phyloP scores from a whole-genome alignment of 2,888 invertebrate genomes.

The Cistogaster globosa region DNA sequence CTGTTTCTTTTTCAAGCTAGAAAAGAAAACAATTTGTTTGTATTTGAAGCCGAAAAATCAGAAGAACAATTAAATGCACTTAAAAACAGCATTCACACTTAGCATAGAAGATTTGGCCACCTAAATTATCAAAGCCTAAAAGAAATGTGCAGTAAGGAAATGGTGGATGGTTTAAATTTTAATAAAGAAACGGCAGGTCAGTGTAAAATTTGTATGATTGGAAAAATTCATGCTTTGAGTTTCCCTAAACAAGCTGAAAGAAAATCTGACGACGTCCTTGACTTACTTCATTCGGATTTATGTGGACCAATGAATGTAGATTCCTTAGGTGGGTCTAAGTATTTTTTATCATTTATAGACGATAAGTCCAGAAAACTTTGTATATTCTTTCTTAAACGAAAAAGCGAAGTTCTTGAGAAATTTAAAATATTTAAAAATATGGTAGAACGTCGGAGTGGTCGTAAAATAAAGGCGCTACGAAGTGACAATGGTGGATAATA shows the following conservation, averaged over 20 bases:
- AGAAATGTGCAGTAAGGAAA: background rate
- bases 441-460: constrained; percentile 48
- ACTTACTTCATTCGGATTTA: constrained; percentile 10
- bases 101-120: background rate
- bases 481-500: constrained; percentile 48
- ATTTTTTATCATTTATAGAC: background rate
- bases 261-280: constrained; percentile 34
- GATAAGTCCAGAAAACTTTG: constrained; percentile 42
- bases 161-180: background rate
- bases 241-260: constrained; percentile 55
- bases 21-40: constrained; percentile 8
- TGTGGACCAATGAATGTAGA: constrained; percentile 14
- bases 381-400: constrained; percentile 44
- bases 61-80: constrained; percentile 34
- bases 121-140: constrained; percentile 15
- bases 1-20: background rate
- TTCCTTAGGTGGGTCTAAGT: constrained; percentile 3
- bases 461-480: constrained; percentile 39
- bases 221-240: constrained; percentile 54
- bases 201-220: constrained; percentile 50
- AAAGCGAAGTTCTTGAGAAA: constrained; percentile 46
- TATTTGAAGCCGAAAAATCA: constrained; percentile 9
- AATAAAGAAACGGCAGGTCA: background rate
- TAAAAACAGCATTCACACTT: constrained; percentile 20
- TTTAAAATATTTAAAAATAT: constrained; percentile 47